A percentile compares a stretch with the other conserved stretches of the same genome.
Evolutionary conservation across 2,113 vertebrate species (phyloP).

Genomic region (Microcebus murinus): DNA sequence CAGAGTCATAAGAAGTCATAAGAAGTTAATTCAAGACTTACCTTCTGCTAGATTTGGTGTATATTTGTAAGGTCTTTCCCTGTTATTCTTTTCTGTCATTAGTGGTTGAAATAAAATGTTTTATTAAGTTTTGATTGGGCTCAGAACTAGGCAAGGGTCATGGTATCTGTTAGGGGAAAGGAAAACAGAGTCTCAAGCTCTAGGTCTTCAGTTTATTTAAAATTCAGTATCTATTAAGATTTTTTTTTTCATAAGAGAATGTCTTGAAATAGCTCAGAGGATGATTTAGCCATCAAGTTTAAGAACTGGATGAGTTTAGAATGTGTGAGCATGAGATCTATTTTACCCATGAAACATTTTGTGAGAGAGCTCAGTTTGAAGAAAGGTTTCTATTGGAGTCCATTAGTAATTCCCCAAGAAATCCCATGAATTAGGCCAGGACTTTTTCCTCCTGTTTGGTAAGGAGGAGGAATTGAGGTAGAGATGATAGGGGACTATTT

Average conservation of each 20-base stretch:
- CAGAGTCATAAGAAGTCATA: neutral
- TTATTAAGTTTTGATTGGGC: constrained; percentile 3
- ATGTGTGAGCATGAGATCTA: neutral
- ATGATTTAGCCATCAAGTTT: constrained; percentile 12
- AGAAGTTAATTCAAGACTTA: neutral
- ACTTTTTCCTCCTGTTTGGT: neutral
- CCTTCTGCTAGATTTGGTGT: neutral
- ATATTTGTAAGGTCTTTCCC: neutral
- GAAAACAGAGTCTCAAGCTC: neutral
- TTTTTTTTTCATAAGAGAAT: neutral
- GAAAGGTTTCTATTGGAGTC: neutral
- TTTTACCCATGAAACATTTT: constrained; percentile 21
- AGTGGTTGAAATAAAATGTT: constrained; percentile 1
- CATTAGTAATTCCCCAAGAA: constrained; percentile 17
- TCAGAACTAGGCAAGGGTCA: neutral
- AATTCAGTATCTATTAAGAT: neutral
- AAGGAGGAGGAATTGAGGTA: neutral
- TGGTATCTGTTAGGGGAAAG: neutral
- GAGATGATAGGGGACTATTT: neutral
- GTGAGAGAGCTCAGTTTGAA: neutral
- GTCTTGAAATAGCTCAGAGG: constrained; percentile 50
- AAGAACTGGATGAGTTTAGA: constrained; percentile 23
- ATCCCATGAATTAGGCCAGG: neutral
- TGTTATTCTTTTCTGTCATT: neutral
- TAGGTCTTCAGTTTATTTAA: neutral